Conservation (phyloP, 2,888 invertebrate genomes). For the Ethmia dodecea region DNA sequence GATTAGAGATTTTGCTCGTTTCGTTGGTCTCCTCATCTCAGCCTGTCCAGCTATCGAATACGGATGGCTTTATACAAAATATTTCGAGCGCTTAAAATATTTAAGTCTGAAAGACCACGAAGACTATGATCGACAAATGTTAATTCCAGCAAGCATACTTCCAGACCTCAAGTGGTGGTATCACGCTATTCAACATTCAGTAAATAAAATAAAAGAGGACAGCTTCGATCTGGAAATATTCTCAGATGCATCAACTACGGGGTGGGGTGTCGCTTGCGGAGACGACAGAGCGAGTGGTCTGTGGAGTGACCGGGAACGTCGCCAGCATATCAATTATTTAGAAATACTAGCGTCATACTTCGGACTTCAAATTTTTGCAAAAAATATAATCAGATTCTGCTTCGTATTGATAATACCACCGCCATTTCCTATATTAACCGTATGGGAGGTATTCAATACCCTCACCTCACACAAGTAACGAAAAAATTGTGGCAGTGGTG, state of each 20-base stretch:
- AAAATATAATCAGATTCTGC: neutral
- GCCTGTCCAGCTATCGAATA: conserved; percentile 3
- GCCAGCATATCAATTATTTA: conserved; percentile 4
- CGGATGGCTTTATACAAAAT: conserved; percentile 8
- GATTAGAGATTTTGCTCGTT: conserved; percentile 4
- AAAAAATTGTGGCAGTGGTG: conserved; percentile 2
- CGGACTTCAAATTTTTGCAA: neutral
- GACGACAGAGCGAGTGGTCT: conserved; percentile 5
- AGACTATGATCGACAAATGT: neutral
- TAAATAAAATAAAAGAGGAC: neutral
- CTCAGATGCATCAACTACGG: neutral
- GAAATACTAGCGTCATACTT: conserved; percentile 3
- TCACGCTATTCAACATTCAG: neutral
- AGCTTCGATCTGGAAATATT: neutral
- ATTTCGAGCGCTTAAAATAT: conserved; percentile 4
- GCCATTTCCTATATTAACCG: conserved; percentile 13
- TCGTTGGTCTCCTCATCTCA: conserved; percentile 3
- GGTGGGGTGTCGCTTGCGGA: conserved; percentile 10
- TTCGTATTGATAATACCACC: conserved; percentile 9
- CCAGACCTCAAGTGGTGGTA: neutral
- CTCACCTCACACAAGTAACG: conserved; percentile 7
- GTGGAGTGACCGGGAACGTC: conserved; percentile 3
- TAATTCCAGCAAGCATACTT: neutral
- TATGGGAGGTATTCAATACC: conserved; percentile 15
- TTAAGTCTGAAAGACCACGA: neutral